These are phyloP conservation scores for Papilio gigon DNA, from an alignment of 2,888 invertebrate genomes.

Conservation along the genomic window DNA sequence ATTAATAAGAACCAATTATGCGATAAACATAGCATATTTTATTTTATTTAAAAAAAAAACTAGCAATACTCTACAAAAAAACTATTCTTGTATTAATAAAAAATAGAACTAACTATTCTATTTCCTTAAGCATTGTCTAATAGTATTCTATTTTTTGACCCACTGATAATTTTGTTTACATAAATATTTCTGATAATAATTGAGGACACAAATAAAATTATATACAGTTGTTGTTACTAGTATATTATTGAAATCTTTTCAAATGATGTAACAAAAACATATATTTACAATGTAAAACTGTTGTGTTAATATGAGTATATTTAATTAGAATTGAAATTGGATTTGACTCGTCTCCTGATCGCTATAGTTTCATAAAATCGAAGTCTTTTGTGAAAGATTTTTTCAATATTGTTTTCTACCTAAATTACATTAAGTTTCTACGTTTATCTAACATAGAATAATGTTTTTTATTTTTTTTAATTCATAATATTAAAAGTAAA, in stretches of 20 bases:
- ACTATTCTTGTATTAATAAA: no score
- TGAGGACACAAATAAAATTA: constrained; percentile 17
- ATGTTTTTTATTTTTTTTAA: no score
- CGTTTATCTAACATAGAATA: no score
- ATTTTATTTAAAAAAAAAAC: background rate
- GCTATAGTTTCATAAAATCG: no score
- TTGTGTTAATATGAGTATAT: background rate
- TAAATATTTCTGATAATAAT: constrained; percentile 25
- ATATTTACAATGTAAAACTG: constrained; percentile 9
- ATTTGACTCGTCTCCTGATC: no score
- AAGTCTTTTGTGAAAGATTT: no score
- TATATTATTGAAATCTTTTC: constrained; percentile 7
- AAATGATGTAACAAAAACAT: constrained; percentile 37
- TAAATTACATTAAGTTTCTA: no score
- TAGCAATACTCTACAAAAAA: no score
- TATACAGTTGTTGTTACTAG: constrained; percentile 2
- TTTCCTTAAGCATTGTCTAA: background rate
- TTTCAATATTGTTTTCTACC: no score
- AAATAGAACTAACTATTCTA: background rate
- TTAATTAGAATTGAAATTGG: background rate
- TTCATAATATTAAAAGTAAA: no score
- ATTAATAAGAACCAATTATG: background rate
- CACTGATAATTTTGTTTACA: constrained; percentile 11
- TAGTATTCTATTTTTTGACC: background rate
- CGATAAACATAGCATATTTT: background rate